Evolutionary conservation across 2,797 vertebrate genomes (phyloP).

Genomic region (Pyrocephalus nanus): DNA sequence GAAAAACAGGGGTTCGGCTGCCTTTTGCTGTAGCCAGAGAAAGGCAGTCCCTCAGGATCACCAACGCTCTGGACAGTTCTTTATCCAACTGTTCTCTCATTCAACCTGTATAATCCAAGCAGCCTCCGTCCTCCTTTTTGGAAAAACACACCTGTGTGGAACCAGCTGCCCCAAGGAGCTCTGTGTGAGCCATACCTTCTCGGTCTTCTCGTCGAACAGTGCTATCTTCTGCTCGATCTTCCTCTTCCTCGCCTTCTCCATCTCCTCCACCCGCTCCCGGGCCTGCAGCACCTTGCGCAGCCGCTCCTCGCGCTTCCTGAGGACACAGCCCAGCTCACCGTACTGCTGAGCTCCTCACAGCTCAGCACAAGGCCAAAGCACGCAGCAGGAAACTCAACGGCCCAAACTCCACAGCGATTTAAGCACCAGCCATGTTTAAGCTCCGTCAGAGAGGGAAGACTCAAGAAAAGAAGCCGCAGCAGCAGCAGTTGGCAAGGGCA

Average conservation of each 20-base stretch:
- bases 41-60: not conserved
- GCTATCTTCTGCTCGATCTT: conserved; percentile 92
- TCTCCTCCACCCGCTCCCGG: conserved; percentile 88
- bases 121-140: not conserved
- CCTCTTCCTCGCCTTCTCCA: conserved; percentile 90
- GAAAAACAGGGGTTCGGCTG: not conserved
- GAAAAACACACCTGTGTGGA: not conserved
- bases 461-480: not conserved
- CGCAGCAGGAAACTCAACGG: not conserved
- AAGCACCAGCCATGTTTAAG: not conserved
- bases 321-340: not conserved
- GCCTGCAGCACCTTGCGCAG: conserved; percentile 87
- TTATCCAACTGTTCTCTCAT: not conserved
- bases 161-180: rapidly evolving
- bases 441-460: not conserved
- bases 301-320: conserved; percentile 91
- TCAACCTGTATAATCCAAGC: not conserved
- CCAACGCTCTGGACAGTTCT: not conserved
- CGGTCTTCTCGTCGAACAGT: conserved; percentile 88
- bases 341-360: rapidly evolving
- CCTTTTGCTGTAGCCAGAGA: not conserved
- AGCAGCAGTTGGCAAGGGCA: not conserved
- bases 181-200: conserved; percentile 78
- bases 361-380: not conserved
- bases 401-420: not conserved